These are phyloP conservation scores for Petrolisthes cinctipes DNA, from an alignment of 2,888 invertebrate genomes.

Conservation along the genomic window DNA sequence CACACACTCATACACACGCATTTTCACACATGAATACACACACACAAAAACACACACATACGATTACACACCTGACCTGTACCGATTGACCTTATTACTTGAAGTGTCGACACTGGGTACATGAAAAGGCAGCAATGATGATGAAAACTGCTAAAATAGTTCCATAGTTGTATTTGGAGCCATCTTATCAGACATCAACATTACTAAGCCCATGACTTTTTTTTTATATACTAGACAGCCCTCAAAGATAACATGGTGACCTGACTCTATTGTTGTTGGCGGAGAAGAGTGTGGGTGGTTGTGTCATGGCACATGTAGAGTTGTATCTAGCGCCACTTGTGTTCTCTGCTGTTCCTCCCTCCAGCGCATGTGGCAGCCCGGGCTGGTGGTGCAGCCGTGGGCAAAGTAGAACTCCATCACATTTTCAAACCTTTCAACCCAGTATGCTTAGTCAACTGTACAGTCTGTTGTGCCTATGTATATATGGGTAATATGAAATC, in stretches of 20 bases:
- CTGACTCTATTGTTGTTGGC: background rate
- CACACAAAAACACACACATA: background rate
- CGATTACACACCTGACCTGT: too few species aligned
- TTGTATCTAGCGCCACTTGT: slow-evolving; percentile 35
- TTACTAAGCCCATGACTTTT: too few species aligned
- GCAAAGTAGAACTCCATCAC: slow-evolving; percentile 52
- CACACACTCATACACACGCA: background rate
- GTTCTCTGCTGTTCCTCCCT: slow-evolving; percentile 28
- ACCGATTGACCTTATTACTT: too few species aligned
- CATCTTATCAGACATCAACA: too few species aligned
- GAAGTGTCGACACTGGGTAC: too few species aligned
- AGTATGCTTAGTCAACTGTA: slow-evolving; percentile 63
- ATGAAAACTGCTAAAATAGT: too few species aligned
- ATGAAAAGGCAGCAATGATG: too few species aligned
- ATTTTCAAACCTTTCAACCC: slow-evolving; percentile 56
- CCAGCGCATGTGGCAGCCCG: slow-evolving; percentile 21
- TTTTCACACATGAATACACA: too few species aligned
- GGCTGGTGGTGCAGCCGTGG: slow-evolving; percentile 39
- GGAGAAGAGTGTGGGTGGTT: background rate
- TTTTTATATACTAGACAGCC: too few species aligned
- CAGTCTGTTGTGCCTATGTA: slow-evolving; percentile 65
- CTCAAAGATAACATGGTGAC: background rate
- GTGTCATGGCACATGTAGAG: slow-evolving; percentile 16
- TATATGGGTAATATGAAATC: slow-evolving; percentile 63
- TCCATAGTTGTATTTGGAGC: too few species aligned